Evolutionary conservation across 2,888 invertebrate species (phyloP).

Genomic region (Apamea sordens): DNA sequence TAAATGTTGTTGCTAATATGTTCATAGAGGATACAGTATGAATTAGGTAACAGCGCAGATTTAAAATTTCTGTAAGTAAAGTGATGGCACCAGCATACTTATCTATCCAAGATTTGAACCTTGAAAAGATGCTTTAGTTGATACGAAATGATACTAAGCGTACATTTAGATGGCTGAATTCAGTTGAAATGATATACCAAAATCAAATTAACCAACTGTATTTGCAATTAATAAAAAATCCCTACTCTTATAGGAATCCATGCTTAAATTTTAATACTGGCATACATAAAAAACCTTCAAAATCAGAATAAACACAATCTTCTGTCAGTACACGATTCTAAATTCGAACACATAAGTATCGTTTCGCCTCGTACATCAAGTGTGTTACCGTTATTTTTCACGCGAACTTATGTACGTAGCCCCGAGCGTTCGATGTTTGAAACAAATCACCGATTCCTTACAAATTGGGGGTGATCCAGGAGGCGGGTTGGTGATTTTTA

Average conservation of each 20-base stretch:
- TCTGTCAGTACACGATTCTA: constrained; percentile 29
- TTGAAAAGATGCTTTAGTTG: not conserved
- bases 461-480: constrained; percentile 56
- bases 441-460: constrained; percentile 62
- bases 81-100: too few species aligned
- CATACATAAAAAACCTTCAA: not conserved
- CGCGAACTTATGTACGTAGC: constrained; percentile 49
- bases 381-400: constrained; percentile 69
- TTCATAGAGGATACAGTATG: too few species aligned
- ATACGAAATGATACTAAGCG: not conserved
- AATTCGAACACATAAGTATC: constrained; percentile 48
- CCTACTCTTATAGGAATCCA: too few species aligned
- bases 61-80: not conserved
- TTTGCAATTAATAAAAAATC: not conserved
- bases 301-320: constrained; percentile 38
- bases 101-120: not conserved
- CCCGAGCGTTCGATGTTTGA: constrained; percentile 32
- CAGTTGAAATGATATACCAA: not conserved
- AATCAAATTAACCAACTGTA: not conserved
- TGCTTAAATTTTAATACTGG: not conserved
- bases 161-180: not conserved
- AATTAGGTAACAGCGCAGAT: not conserved
- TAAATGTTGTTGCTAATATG: not conserved
- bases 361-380: constrained; percentile 55
- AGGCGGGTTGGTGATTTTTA: constrained; percentile 55